Evolutionary conservation across 2,888 invertebrate genomes (phyloP).

Genomic region (Strigamia crassipes): DNA sequence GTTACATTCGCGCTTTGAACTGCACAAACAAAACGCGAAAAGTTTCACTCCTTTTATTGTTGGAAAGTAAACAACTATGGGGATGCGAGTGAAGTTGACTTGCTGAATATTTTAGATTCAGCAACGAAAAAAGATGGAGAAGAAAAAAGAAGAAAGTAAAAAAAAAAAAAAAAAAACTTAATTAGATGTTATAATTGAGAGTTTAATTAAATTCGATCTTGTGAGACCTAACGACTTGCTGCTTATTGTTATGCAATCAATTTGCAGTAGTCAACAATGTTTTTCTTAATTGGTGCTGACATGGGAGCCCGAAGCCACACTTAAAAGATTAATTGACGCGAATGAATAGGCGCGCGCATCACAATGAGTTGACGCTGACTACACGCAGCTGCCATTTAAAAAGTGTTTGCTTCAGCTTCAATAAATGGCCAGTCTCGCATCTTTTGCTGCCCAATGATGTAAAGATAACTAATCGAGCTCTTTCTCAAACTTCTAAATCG

Average conservation of each 20-base stretch:
- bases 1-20: not conserved
- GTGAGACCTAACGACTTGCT: not conserved
- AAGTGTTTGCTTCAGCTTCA: not conserved
- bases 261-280: constrained; percentile 16
- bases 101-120: not conserved
- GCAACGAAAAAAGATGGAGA: too few relatives aligned
- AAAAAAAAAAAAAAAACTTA: not conserved
- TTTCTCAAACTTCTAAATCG: constrained; percentile 2
- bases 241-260: constrained; percentile 3
- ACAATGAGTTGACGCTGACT: constrained; percentile 15
- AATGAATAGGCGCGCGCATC: constrained; percentile 26
- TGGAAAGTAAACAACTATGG: not conserved
- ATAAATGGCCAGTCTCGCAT: constrained; percentile 12
- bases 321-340: not conserved
- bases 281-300: constrained; percentile 30
- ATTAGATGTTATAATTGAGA: not conserved
- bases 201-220: not conserved
- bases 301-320: constrained; percentile 12
- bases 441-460: constrained; percentile 30
- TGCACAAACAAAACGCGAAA: not conserved
- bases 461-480: constrained; percentile 27
- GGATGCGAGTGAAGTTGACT: too few relatives aligned
- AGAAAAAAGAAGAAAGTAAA: not conserved
- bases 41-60: not conserved
- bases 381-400: constrained; percentile 15